phyloP scores from a whole-genome alignment of 2,888 invertebrate genomes.

The Cinara cedri region DNA sequence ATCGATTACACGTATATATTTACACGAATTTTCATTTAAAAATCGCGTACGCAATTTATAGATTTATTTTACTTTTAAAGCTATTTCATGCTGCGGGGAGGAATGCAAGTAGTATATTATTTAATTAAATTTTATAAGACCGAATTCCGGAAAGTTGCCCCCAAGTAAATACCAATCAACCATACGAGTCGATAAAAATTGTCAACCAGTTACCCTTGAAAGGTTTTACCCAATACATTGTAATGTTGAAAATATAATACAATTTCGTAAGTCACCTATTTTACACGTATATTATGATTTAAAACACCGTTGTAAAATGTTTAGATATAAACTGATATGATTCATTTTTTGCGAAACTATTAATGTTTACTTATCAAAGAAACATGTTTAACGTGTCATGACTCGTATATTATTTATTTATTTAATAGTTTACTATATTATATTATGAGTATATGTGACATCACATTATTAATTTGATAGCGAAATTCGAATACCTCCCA shows the following conservation, averaged over 20 bases:
- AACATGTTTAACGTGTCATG: no score
- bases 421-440: no score
- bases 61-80: not conserved
- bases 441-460: no score
- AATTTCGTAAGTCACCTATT: not conserved
- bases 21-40: not conserved
- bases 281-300: not conserved
- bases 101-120: not conserved
- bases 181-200: not conserved
- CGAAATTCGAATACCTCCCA: no score
- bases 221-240: not conserved
- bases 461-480: no score
- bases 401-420: no score
- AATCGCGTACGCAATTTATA: not conserved
- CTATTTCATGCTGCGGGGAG: not conserved
- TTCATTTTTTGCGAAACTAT: no score
- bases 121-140: not conserved
- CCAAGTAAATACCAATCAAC: not conserved
- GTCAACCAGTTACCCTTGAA: slow-evolving; percentile 23
- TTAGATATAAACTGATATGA: no score
- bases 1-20: not conserved
- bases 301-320: not conserved
- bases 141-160: not conserved
- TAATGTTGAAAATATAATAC: not conserved
- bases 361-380: no score